A percentile compares a stretch with the other conserved stretches of the same genome.
phyloP scores from a whole-genome alignment of 2,888 invertebrate genomes.

The Actias luna region DNA sequence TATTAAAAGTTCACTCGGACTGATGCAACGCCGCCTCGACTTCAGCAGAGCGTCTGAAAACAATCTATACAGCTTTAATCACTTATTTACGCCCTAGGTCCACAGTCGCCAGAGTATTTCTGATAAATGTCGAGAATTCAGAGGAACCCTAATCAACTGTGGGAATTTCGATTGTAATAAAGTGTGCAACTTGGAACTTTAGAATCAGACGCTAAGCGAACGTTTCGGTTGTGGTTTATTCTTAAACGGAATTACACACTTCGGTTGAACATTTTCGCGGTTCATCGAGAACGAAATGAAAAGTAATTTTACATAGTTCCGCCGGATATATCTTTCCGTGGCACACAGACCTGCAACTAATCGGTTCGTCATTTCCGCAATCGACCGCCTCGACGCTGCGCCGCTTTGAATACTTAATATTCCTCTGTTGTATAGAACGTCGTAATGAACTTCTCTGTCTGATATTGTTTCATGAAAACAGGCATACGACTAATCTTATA shows the following conservation, averaged over 20 bases:
- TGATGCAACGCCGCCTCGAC: conserved; percentile 53
- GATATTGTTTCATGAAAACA: not conserved
- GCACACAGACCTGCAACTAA: conserved; percentile 70
- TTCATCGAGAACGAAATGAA: conserved; percentile 58
- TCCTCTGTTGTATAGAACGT: conserved; percentile 50
- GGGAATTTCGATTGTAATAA: conserved; percentile 78
- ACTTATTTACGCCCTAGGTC: conserved; percentile 78
- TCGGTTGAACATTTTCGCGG: conserved; percentile 60
- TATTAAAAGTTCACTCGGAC: conserved; percentile 66
- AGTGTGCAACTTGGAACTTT: conserved; percentile 53
- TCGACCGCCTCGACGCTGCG: conserved; percentile 58
- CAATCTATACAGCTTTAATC: conserved; percentile 80
- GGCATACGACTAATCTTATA: not conserved
- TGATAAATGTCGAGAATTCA: conserved; percentile 76
- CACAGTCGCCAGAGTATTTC: conserved; percentile 69
- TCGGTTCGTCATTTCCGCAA: conserved; percentile 77
- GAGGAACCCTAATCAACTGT: conserved; percentile 76
- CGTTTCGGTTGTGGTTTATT: conserved; percentile 47
- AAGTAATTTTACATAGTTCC: conserved; percentile 72
- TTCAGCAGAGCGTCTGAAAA: conserved; percentile 61
- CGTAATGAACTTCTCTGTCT: not conserved
- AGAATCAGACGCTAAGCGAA: conserved; percentile 38
- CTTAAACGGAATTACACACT: conserved; percentile 60
- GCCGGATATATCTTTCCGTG: conserved; percentile 72
- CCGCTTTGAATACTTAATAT: conserved; percentile 60